A percentile compares a stretch with the other conserved stretches of the same genome.
These are phyloP conservation scores for Pipistrellus pygmaeus DNA, from an alignment of 2,797 vertebrate genomes.

Conservation along the genomic window DNA sequence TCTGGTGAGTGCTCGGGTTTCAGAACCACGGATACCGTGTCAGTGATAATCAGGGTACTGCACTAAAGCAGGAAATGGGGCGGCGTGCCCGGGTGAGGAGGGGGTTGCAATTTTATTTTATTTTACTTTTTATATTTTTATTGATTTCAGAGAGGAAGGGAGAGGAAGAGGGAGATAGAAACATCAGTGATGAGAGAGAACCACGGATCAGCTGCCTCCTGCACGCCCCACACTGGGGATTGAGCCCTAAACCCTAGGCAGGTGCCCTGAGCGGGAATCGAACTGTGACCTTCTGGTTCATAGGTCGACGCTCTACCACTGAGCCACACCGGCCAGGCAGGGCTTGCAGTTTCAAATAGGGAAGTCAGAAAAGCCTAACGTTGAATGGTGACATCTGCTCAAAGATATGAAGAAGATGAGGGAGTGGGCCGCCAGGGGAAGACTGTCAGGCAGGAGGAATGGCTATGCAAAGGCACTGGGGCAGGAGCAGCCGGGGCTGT, in stretches of 20 bases:
- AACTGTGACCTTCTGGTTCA: no score
- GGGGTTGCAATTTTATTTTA: neutral
- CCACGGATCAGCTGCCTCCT: no score
- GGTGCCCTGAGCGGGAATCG: no score
- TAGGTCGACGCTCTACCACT: no score
- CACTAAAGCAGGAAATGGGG: neutral
- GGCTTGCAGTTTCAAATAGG: neutral
- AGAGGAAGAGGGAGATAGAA: no score
- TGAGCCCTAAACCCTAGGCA: no score
- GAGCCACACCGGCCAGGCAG: no score
- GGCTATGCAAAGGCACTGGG: neutral
- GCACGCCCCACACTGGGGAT: no score
- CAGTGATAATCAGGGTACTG: neutral
- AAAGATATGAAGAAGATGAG: neutral
- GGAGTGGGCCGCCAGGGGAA: neutral
- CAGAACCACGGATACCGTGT: neutral
- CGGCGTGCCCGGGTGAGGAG: neutral
- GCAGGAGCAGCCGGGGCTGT: neutral
- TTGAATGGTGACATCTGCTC: neutral
- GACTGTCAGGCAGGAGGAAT: neutral
- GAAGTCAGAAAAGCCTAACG: neutral
- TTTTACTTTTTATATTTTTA: no score
- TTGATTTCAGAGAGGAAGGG: no score
- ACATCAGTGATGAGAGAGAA: no score
- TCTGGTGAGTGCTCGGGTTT: neutral